phyloP scores from a whole-genome alignment of 2,113 vertebrate genomes.

The Beaufortia kweichowensis region DNA sequence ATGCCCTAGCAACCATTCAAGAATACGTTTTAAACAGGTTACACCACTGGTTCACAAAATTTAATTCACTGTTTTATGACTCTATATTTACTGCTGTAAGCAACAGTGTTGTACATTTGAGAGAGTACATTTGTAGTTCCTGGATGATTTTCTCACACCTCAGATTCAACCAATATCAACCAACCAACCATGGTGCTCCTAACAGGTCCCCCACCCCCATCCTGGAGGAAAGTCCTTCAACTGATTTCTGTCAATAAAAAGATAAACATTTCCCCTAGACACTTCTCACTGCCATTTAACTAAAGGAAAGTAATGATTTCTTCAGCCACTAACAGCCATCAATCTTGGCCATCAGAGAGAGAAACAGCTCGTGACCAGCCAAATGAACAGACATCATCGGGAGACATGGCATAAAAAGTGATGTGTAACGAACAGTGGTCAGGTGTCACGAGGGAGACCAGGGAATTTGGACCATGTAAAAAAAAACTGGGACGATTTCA shows the following conservation, averaged over 20 bases:
- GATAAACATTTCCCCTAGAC: slow-evolving; percentile 57
- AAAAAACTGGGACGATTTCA: neutral
- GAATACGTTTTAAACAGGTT: too few relatives aligned
- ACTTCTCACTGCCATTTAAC: slow-evolving; percentile 42
- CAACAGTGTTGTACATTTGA: neutral
- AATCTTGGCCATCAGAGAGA: slow-evolving; percentile 41
- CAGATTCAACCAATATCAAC: neutral
- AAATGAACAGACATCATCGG: slow-evolving; percentile 35
- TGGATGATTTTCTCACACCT: neutral
- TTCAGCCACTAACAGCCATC: slow-evolving; percentile 47
- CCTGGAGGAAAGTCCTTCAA: slow-evolving; percentile 58
- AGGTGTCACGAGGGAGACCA: neutral
- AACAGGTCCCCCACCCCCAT: neutral
- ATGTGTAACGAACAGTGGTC: slow-evolving; percentile 4
- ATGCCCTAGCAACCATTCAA: too few relatives aligned
- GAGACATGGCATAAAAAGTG: slow-evolving; percentile 19
- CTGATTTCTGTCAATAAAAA: slow-evolving; percentile 62
- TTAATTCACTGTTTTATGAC: neutral
- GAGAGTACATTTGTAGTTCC: neutral
- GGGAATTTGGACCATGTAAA: slow-evolving; percentile 9
- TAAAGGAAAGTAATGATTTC: slow-evolving; percentile 47
- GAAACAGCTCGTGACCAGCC: slow-evolving; percentile 27
- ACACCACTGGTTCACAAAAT: neutral
- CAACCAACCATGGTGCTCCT: neutral
- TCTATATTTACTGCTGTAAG: neutral